Evolutionary conservation across 1,140 invertebrate species (phyloP).

Genomic region (Anadara kagoshimensis): DNA sequence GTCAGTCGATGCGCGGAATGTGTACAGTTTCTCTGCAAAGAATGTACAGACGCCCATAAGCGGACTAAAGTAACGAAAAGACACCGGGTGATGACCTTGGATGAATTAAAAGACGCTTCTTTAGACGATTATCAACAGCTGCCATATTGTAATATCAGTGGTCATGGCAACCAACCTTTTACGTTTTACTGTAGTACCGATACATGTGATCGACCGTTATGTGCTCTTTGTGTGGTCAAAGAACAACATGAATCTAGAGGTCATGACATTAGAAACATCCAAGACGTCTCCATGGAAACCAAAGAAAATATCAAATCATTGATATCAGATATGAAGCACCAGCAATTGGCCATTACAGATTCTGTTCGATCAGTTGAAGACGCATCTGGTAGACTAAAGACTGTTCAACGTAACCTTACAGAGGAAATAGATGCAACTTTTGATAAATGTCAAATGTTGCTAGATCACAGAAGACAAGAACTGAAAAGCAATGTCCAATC

Average conservation of each 20-base stretch:
- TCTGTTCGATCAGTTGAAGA: conserved; percentile 5
- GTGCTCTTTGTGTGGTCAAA: conserved; percentile 44
- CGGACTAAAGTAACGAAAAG: conserved; percentile 55
- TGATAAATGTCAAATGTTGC: conserved; percentile 4
- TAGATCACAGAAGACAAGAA: conserved; percentile 11
- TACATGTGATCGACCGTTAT: conserved; percentile 45
- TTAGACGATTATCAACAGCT: conserved; percentile 43
- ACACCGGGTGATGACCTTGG: conserved; percentile 44
- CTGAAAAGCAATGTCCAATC: not conserved
- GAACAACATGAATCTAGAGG: conserved; percentile 43
- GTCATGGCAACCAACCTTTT: conserved; percentile 28
- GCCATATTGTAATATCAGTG: conserved; percentile 31
- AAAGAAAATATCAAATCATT: not conserved
- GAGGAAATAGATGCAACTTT: conserved; percentile 14
- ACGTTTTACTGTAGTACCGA: conserved; percentile 34
- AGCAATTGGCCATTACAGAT: conserved; percentile 3
- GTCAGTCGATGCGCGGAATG: conserved; percentile 57
- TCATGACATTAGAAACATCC: conserved; percentile 33
- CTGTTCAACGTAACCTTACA: not conserved
- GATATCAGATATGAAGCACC: conserved; percentile 11
- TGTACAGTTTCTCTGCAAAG: conserved; percentile 56
- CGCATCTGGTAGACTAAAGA: not conserved
- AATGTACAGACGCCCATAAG: conserved; percentile 55
- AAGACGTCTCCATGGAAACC: conserved; percentile 12
- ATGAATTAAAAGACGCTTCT: conserved; percentile 39